Conservation (phyloP, 2,797 vertebrate species). For the Anisognathus igniventris region DNA sequence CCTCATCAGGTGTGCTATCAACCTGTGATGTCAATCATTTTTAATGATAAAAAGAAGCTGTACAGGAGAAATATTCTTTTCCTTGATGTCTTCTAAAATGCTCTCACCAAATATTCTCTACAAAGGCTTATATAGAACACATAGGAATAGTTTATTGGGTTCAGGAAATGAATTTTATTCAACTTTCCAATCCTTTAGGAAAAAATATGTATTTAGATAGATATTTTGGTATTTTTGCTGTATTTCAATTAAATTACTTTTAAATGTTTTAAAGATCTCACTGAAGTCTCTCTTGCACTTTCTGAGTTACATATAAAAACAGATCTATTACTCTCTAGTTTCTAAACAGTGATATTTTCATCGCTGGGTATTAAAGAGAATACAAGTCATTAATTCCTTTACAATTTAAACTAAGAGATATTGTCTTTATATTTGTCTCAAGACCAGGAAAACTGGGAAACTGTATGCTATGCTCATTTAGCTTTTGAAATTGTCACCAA, state of each 20-base stretch:
- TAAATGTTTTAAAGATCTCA: neutral
- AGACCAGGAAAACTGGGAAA: neutral
- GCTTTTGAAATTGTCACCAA: neutral
- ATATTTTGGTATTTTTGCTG: neutral
- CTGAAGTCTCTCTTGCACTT: neutral
- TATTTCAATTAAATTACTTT: neutral
- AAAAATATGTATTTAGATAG: neutral
- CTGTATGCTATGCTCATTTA: neutral
- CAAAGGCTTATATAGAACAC: neutral
- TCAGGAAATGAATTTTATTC: neutral
- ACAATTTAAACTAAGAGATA: neutral
- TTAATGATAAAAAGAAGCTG: neutral
- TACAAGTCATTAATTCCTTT: neutral
- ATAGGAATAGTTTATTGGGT: neutral
- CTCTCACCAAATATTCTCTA: neutral
- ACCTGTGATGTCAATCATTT: neutral
- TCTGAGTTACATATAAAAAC: neutral
- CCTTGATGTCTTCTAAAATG: neutral
- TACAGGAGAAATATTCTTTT: neutral
- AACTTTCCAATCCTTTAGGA: neutral
- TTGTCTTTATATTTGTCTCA: neutral
- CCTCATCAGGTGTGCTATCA: neutral
- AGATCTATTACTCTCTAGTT: neutral
- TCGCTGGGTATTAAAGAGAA: neutral
- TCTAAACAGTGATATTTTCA: neutral